phyloP scores from a whole-genome alignment of 2,797 vertebrate genomes.

The Dendrocincla fuliginosa region DNA sequence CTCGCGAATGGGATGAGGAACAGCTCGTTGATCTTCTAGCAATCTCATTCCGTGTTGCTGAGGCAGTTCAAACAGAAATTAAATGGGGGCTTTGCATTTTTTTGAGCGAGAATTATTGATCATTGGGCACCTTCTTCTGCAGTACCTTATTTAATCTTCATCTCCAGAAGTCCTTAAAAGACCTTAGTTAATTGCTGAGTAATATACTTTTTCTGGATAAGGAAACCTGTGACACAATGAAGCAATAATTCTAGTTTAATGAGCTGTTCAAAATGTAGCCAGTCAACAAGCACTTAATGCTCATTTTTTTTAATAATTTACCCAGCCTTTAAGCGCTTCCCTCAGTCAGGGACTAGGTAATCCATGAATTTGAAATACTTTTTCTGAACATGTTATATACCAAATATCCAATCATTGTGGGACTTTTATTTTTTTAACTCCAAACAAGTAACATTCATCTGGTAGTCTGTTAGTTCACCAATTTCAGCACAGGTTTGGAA shows the following conservation, averaged over 20 bases:
- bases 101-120: not conserved
- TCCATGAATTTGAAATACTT: not conserved
- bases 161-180: not conserved
- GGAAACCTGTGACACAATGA: not conserved
- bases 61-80: not conserved
- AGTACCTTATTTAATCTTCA: not conserved
- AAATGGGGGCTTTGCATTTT: not conserved
- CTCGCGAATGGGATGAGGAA: not conserved
- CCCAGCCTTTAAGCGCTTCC: not conserved
- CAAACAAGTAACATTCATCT: not conserved
- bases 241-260: not conserved
- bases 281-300: not conserved
- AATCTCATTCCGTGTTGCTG: not conserved
- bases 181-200: not conserved
- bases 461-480: not conserved
- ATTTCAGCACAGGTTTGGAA: not conserved
- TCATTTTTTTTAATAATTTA: not conserved
- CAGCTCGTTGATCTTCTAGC: not conserved
- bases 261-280: not conserved
- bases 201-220: not conserved
- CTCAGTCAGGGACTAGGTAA: not conserved
- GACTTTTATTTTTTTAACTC: not conserved
- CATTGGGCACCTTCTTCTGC: not conserved
- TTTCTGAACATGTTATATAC: not conserved
- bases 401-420: fast-evolving